These are phyloP conservation scores for Cochlearius cochlearius DNA, from an alignment of 2,113 vertebrate species.

Conservation along the genomic window DNA sequence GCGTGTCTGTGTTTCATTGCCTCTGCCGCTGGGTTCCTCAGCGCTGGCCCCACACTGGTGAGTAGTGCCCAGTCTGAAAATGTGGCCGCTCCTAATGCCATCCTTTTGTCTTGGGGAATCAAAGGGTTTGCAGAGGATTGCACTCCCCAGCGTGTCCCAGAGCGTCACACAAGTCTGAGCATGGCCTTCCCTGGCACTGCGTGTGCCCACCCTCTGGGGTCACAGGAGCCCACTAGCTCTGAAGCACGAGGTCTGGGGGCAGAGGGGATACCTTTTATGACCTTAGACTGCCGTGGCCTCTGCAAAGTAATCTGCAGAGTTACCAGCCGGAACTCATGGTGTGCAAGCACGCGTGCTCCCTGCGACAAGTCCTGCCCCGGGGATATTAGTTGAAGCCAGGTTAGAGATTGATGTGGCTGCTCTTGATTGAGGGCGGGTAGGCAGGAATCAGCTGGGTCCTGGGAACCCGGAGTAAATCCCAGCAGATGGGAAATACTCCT, in stretches of 20 bases:
- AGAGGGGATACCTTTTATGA: neutral
- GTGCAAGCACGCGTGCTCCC: neutral
- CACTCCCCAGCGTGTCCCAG: neutral
- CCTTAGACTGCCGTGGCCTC: neutral
- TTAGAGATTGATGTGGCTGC: neutral
- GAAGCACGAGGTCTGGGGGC: neutral
- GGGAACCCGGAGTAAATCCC: neutral
- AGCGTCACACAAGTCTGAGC: neutral
- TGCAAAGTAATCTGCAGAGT: neutral
- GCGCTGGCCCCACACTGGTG: neutral
- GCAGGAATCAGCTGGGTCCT: neutral
- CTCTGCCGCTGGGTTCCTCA: neutral
- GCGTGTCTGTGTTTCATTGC: fast-evolving
- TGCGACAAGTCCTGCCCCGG: neutral
- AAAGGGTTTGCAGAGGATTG: neutral
- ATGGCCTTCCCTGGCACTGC: neutral
- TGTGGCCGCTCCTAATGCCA: neutral
- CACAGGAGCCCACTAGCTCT: neutral
- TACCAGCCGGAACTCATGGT: neutral
- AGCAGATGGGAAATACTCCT: constrained; percentile 39
- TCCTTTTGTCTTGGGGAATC: neutral
- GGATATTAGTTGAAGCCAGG: neutral
- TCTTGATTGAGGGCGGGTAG: neutral
- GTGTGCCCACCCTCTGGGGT: neutral
- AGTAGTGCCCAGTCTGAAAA: neutral